A percentile compares a stretch with the other conserved stretches of the same genome.
These are phyloP conservation scores for Fopius arisanus DNA, from an alignment of 1,140 invertebrate genomes.

Conservation along the genomic window DNA sequence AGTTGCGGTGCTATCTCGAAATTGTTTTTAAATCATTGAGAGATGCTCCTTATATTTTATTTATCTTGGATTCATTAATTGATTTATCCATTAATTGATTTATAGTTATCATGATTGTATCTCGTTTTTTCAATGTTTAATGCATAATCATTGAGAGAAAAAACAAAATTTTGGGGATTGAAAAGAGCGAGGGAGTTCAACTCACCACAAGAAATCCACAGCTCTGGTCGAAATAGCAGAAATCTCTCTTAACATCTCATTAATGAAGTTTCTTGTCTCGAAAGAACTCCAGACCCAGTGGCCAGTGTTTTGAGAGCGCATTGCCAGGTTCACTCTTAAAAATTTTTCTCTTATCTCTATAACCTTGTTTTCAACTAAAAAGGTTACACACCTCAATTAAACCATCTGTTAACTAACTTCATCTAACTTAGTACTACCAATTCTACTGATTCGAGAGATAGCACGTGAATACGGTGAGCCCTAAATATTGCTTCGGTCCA, in stretches of 20 bases:
- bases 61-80: too few relatives aligned
- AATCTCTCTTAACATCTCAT: neutral
- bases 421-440: neutral
- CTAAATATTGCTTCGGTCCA: conserved; percentile 2
- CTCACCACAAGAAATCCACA: too few relatives aligned
- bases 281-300: neutral
- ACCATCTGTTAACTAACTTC: neutral
- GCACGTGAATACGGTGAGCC: neutral
- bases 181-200: too few relatives aligned
- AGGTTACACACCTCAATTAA: neutral
- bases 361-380: neutral
- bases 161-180: too few relatives aligned
- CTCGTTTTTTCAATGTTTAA: too few relatives aligned
- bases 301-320: neutral
- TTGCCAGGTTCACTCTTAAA: neutral
- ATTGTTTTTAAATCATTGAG: too few relatives aligned
- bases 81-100: too few relatives aligned
- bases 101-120: too few relatives aligned
- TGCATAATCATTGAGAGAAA: too few relatives aligned
- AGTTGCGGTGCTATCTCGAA: neutral
- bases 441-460: neutral
- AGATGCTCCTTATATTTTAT: too few relatives aligned
- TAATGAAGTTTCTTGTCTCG: neutral
- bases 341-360: conserved; percentile 9
- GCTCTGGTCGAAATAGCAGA: neutral